Conservation (phyloP, 1,140 invertebrate species). For the Drosophila cardini region DNA sequence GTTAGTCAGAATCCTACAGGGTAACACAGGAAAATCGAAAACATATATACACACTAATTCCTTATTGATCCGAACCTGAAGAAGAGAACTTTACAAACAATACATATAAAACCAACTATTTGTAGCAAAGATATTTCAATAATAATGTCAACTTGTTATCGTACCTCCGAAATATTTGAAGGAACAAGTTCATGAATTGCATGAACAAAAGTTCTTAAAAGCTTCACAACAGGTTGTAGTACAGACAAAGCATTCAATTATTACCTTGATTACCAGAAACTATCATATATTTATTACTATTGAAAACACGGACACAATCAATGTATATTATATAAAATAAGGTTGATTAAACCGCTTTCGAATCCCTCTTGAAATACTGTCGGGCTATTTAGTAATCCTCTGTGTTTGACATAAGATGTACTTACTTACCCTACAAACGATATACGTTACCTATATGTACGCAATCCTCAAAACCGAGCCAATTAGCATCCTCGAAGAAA, state of each 20-base stretch:
- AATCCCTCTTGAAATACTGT: constrained; percentile 1
- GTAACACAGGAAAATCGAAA: constrained; percentile 52
- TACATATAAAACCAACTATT: constrained; percentile 17
- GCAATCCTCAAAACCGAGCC: constrained; percentile 40
- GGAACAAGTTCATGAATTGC: background rate
- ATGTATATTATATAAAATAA: background rate
- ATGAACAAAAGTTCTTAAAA: background rate
- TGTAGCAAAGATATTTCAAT: constrained; percentile 22
- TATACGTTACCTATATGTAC: background rate
- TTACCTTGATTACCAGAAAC: constrained; percentile 9
- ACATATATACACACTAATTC: constrained; percentile 48
- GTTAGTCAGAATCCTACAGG: constrained; percentile 52
- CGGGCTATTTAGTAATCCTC: constrained; percentile 6
- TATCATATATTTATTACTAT: background rate
- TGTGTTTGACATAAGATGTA: constrained; percentile 18
- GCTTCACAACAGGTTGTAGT: background rate
- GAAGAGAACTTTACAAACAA: constrained; percentile 25
- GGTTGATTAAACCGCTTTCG: background rate
- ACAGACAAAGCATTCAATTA: constrained; percentile 5
- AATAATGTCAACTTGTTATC: constrained; percentile 12
- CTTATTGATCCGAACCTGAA: constrained; percentile 39
- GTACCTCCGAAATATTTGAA: background rate
- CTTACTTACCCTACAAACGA: constrained; percentile 1
- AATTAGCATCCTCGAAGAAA: constrained; percentile 47
- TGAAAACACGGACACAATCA: constrained; percentile 1